Evolutionary conservation across 2,113 vertebrate genomes (phyloP).

Genomic region (Anhinga anhinga): DNA sequence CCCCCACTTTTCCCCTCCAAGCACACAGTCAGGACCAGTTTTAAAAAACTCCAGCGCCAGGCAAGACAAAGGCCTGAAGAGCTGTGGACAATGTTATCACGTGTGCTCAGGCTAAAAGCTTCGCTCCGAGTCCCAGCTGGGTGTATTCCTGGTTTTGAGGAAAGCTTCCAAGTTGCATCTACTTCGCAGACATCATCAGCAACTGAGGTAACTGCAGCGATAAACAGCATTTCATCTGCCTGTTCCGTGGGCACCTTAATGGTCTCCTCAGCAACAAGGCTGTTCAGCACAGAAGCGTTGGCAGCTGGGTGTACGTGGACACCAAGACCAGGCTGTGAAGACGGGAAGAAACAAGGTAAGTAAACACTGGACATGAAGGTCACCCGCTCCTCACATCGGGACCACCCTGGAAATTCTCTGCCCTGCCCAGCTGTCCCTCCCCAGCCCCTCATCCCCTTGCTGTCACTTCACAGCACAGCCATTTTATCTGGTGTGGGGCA

Average conservation of each 20-base stretch:
- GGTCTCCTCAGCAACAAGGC: constrained; percentile 52
- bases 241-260: neutral
- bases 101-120: neutral
- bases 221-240: neutral
- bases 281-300: neutral
- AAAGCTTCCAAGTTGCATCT: neutral
- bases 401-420: neutral
- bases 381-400: neutral
- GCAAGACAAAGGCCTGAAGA: neutral
- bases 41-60: neutral
- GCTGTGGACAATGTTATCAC: neutral
- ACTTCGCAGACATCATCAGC: neutral
- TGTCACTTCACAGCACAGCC: neutral
- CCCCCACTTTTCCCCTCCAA: neutral
- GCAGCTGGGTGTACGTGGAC: neutral
- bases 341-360: neutral
- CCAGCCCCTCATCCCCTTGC: neutral
- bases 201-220: neutral
- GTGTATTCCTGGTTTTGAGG: neutral
- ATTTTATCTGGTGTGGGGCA: neutral
- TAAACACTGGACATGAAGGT: neutral
- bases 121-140: neutral
- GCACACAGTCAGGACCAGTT: neutral
- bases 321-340: neutral
- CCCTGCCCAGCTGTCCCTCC: neutral